Conservation (phyloP, 2,888 invertebrate species). For the Cataglyphis cursor region DNA sequence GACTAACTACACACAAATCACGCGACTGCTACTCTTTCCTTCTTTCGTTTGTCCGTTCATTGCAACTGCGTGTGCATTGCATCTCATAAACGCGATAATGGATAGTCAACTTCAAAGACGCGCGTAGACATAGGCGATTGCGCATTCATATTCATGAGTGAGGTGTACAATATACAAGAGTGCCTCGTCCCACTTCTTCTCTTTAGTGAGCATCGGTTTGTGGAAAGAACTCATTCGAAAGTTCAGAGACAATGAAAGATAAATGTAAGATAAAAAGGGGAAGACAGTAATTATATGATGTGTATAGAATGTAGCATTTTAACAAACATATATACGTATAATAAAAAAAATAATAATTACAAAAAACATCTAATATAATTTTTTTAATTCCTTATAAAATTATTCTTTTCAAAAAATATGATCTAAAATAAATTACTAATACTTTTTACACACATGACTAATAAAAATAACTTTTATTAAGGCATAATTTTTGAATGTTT, state of each 20-base stretch:
- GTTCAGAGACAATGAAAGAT: conserved; percentile 22
- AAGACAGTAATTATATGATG: not conserved
- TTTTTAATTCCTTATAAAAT: not conserved
- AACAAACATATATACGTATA: not conserved
- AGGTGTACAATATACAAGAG: conserved; percentile 34
- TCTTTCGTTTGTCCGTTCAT: conserved; percentile 1
- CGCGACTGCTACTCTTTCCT: not conserved
- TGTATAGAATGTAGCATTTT: not conserved
- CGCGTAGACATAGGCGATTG: conserved; percentile 52
- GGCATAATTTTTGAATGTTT: not conserved
- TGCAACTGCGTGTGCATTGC: conserved; percentile 14
- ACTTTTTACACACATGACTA: not conserved
- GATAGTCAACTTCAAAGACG: conserved; percentile 62
- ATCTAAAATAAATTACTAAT: not conserved
- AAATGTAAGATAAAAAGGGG: conserved; percentile 9
- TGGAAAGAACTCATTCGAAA: conserved; percentile 28
- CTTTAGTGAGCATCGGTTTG: conserved; percentile 36
- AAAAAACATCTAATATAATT: not conserved
- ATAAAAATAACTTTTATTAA: not conserved
- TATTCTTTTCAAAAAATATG: not conserved
- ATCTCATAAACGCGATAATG: conserved; percentile 63
- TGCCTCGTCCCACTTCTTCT: conserved; percentile 55
- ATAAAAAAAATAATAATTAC: not conserved
- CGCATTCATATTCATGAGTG: conserved; percentile 65
- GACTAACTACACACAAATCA: conserved; percentile 43